Evolutionary conservation across 2,797 vertebrate species (phyloP), one percentile per base, ranked within the genome.

Genomic region (Gobionotothen gibberifrons): DNA sequence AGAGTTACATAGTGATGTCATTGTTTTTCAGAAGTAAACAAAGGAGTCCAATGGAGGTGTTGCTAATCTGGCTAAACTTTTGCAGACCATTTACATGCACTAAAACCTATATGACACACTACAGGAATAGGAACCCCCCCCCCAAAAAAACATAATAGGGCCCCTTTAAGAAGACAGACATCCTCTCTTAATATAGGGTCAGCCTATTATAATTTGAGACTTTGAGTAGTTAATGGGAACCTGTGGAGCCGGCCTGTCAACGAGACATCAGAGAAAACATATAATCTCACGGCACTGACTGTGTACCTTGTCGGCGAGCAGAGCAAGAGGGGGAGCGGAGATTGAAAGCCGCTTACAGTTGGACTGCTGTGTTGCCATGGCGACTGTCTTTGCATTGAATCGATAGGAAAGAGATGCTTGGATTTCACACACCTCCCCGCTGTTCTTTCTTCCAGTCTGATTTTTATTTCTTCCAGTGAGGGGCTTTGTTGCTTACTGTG

Each of bases 351-450:
- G 82, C 90, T 87, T 92, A 85, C 82, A 90, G 85, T 77, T 81
- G 87, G 85, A 85, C 92, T 91, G 90, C 90, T 91, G 90, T 88
- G 94, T 95, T 95, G 91, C 94, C 92, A 95, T 95, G 87, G 93
- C 16, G 85, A 95, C 93, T 90, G 90, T 82, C 92, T 94, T 93
- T 93, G 92, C 92, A 93, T 94, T 92, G 84, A 93, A 91, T 94
- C 82, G 43, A 90, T 92, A 81, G 89, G 79, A 82, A 66, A 82
- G 79, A 85, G 79, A 87, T 85, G 74, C 85, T 86, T 68, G 76
- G 83, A 76, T 87, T 90, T 84, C 52, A 26, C 79, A 47, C 76
- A 69, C 73, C 66, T 82, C 54, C 58, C 52, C 65, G 56, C 42
- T 57, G 75, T 74, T 57, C 56, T 81, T 54, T 76, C 44, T 80